Conservation (phyloP, 2,113 vertebrate species). For the Nipponia nippon region DNA sequence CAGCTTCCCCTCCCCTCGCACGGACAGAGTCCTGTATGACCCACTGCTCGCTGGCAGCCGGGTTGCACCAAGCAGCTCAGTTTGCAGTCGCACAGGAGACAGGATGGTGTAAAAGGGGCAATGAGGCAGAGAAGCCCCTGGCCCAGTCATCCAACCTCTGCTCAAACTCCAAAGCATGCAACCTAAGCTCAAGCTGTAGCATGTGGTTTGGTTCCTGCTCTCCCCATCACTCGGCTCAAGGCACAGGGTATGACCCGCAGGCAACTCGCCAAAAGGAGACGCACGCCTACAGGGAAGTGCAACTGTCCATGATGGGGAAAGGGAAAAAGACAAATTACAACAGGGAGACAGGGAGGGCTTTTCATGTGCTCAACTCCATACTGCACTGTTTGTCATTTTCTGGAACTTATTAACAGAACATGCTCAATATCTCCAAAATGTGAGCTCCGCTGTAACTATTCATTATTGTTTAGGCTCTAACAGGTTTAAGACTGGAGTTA, state of each 20-base stretch:
- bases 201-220: neutral
- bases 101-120: neutral
- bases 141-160: neutral
- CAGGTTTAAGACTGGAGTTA: neutral
- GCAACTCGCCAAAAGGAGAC: neutral
- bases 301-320: neutral
- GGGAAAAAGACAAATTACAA: neutral
- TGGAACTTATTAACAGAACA: neutral
- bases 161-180: rapidly evolving
- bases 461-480: neutral
- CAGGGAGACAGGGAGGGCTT: rapidly evolving
- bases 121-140: neutral
- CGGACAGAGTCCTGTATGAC: neutral
- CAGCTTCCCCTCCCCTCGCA: neutral
- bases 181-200: neutral
- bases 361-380: neutral
- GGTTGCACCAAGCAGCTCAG: neutral
- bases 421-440: neutral
- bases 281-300: neutral
- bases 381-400: neutral
- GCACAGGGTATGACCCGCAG: neutral
- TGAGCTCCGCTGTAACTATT: neutral
- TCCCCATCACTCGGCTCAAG: neutral
- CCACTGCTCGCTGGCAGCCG: neutral
- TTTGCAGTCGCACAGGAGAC: neutral